Conservation (phyloP, 2,797 vertebrate species). For the Micrastur ruficollis region DNA sequence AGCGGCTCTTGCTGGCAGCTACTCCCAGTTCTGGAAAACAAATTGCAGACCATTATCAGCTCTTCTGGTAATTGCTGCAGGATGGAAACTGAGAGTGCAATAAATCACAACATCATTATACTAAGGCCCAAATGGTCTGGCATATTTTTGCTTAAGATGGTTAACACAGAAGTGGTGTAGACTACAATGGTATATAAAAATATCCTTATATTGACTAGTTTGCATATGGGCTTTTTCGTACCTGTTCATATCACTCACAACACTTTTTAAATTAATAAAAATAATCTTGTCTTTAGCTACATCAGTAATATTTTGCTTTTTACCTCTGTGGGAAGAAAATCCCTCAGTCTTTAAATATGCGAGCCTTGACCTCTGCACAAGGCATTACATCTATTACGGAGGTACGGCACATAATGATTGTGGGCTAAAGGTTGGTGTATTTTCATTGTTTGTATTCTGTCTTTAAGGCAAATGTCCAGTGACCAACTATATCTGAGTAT, state of each 20-base stretch:
- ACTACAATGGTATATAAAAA: not conserved
- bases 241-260: not conserved
- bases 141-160: constrained; percentile 22
- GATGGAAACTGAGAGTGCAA: constrained; percentile 1
- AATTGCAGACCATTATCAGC: constrained; percentile 61
- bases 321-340: not conserved
- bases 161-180: not conserved
- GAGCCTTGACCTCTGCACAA: not conserved
- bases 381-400: not conserved
- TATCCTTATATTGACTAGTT: not conserved
- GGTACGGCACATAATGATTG: not conserved
- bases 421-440: not conserved
- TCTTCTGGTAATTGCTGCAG: constrained; percentile 59
- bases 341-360: not conserved
- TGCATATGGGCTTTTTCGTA: not conserved
- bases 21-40: constrained; percentile 38
- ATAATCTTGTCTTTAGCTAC: not conserved
- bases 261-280: not conserved
- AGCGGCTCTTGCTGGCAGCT: not conserved
- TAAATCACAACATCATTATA: constrained; percentile 59
- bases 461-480: not conserved
- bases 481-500: not conserved
- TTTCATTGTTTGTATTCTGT: not conserved
- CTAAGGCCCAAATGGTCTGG: constrained; percentile 11
- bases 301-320: not conserved